These are phyloP conservation scores for Oryzias celebensis DNA, from an alignment of 2,113 vertebrate genomes.

Conservation along the genomic window DNA sequence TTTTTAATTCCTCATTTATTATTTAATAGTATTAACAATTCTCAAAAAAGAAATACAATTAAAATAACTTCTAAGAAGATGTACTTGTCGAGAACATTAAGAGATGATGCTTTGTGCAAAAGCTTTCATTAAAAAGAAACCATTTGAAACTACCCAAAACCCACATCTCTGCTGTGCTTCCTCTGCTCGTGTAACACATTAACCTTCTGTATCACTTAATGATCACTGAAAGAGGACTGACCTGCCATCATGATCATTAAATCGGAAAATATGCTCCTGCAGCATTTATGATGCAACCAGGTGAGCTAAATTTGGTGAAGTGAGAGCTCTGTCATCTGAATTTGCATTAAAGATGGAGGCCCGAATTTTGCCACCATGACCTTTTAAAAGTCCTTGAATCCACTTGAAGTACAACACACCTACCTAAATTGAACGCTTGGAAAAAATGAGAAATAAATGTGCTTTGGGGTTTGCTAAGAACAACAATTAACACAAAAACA, in stretches of 20 bases:
- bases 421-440: conserved; percentile 49
- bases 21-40: no score
- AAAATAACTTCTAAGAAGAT: no score
- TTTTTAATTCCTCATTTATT: no score
- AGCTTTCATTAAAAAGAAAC: conserved; percentile 20
- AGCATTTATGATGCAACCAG: conserved; percentile 46
- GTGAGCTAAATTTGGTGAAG: conserved; percentile 59
- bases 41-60: no score
- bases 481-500: no score
- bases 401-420: conserved; percentile 53
- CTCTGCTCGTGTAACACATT: conserved; percentile 80
- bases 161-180: conserved; percentile 38
- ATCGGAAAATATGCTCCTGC: conserved; percentile 82
- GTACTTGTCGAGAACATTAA: no score
- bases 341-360: conserved; percentile 70
- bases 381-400: conserved; percentile 72
- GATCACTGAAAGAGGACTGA: conserved; percentile 83
- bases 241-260: conserved; percentile 83
- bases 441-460: conserved; percentile 3
- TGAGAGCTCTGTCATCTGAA: conserved; percentile 53
- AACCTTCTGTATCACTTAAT: conserved; percentile 83
- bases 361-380: conserved; percentile 56
- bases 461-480: no score
- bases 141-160: conserved; percentile 25
- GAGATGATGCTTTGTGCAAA: conserved; percentile 7